Percentiles rank a stretch among this genome's conserved stretches.
These are phyloP conservation scores for Melangyna quadrimaculata DNA, from an alignment of 2,888 invertebrate species.

Conservation along the genomic window DNA sequence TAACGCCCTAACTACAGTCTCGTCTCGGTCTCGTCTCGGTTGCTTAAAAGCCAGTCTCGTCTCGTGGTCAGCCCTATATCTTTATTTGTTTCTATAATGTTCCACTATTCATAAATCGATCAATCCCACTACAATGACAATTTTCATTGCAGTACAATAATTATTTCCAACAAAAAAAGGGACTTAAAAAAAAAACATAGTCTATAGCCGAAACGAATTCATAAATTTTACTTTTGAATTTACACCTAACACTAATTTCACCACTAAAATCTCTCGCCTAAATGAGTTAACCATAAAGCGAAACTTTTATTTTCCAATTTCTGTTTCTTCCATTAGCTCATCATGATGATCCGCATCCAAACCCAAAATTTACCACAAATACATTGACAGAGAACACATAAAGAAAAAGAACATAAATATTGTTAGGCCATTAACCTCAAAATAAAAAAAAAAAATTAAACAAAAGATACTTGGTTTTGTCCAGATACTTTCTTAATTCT, in stretches of 20 bases:
- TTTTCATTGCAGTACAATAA: conserved; percentile 60
- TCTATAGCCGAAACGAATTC: conserved; percentile 53
- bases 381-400: conserved; percentile 64
- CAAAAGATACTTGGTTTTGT: conserved; percentile 73
- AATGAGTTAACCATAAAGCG: conserved; percentile 6
- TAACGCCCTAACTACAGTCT: too few relatives aligned
- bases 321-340: conserved; percentile 21
- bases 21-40: too few relatives aligned
- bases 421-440: conserved; percentile 79
- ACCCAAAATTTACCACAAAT: conserved; percentile 49
- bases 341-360: conserved; percentile 40
- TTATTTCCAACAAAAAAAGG: conserved; percentile 30
- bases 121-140: conserved; percentile 57
- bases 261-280: conserved; percentile 5
- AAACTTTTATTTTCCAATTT: conserved; percentile 53
- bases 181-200: conserved; percentile 15
- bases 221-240: conserved; percentile 58
- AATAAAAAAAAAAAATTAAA: conserved; percentile 53
- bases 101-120: not conserved
- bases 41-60: too few relatives aligned
- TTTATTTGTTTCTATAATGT: not conserved
- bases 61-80: too few relatives aligned
- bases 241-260: conserved; percentile 1
- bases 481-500: conserved; percentile 47
- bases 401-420: conserved; percentile 73